Percentiles rank a stretch among this genome's conserved stretches.
Conservation (phyloP, 2,113 vertebrate genomes). For the Callionymus lyra region DNA sequence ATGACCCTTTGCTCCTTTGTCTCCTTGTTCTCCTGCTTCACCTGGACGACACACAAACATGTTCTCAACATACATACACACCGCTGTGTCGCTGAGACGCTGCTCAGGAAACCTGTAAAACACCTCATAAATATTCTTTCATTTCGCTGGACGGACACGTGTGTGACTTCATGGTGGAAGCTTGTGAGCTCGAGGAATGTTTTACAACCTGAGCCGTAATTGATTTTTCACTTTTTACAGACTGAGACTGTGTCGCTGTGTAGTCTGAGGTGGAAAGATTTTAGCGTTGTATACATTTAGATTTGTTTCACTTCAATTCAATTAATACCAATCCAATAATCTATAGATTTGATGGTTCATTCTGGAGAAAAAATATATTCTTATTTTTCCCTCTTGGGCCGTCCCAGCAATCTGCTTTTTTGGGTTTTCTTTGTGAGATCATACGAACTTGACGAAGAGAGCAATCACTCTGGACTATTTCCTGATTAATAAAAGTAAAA, state of each 20-base stretch:
- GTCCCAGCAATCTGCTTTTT: too few species aligned
- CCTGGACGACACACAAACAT: slow-evolving; percentile 41
- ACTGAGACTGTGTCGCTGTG: neutral
- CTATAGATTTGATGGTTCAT: too few species aligned
- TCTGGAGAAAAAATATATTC: too few species aligned
- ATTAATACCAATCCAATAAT: too few species aligned
- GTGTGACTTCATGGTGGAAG: slow-evolving; percentile 25
- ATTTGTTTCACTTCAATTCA: too few species aligned
- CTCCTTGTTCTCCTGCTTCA: slow-evolving; percentile 54
- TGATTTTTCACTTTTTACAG: slow-evolving; percentile 10
- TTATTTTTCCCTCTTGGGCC: too few species aligned
- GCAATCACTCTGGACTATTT: too few species aligned
- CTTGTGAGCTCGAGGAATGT: slow-evolving; percentile 2
- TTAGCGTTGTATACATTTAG: neutral
- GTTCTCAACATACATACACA: slow-evolving; percentile 4
- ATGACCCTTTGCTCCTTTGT: slow-evolving; percentile 52
- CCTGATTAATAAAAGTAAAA: too few species aligned
- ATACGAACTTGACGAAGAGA: too few species aligned
- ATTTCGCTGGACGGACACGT: slow-evolving; percentile 27
- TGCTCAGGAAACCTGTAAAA: slow-evolving; percentile 31
- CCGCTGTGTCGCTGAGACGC: slow-evolving; percentile 27
- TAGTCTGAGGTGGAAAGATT: slow-evolving; percentile 1
- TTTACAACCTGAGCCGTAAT: slow-evolving; percentile 6
- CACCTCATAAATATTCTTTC: slow-evolving; percentile 38
- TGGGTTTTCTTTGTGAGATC: too few species aligned